phyloP scores from a whole-genome alignment of 2,113 vertebrate species.

The Mus musculus region GRCm39 chr6:28676001-28676500 shows the following conservation, averaged over 20 bases:
- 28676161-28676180: too few species aligned
- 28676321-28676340: neutral
- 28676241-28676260: neutral
- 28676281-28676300: neutral
- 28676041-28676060: slow-evolving; percentile 6
- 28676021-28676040: slow-evolving; percentile 1
- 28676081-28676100: neutral
- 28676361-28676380: slow-evolving; percentile 5
- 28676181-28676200: neutral
- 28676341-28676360: neutral
- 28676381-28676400: neutral
- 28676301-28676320: neutral
- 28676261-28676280: neutral
- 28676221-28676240: neutral
- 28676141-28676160: neutral
- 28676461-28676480: neutral
- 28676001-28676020: slow-evolving; percentile 50
- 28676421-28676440: slow-evolving; percentile 16
- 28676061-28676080: neutral
- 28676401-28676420: slow-evolving; percentile 14
- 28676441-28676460: neutral
- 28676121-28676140: neutral
- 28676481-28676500: neutral
- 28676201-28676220: neutral
- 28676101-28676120: neutral